Evolutionary conservation across 1,140 invertebrate species (phyloP).

Genomic region (Pseudomyrmex flavicornis): DNA sequence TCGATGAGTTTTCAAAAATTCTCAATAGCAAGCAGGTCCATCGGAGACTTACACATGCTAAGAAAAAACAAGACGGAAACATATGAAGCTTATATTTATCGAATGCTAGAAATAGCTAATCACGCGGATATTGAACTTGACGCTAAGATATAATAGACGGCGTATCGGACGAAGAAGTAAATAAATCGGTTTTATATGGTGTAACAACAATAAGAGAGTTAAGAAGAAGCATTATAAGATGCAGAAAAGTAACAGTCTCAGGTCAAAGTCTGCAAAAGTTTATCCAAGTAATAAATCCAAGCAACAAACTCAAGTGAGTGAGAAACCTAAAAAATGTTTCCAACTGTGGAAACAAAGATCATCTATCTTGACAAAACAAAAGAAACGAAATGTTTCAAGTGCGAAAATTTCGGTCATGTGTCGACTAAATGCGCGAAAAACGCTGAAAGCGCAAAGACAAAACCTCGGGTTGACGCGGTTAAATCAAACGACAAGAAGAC

Average conservation of each 20-base stretch:
- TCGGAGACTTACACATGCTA: conserved; percentile 29
- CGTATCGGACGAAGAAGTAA: conserved; percentile 61
- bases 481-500: no score
- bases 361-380: not conserved
- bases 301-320: not conserved
- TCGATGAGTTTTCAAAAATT: conserved; percentile 66
- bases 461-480: no score
- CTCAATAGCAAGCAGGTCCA: conserved; percentile 60
- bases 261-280: not conserved
- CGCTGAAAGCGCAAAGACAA: not conserved
- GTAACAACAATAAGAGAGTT: conserved; percentile 23
- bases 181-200: conserved; percentile 66
- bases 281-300: not conserved
- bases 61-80: not conserved
- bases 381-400: not conserved
- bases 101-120: conserved; percentile 66
- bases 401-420: not conserved
- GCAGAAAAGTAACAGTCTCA: not conserved
- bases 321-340: not conserved
- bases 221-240: not conserved
- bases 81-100: conserved; percentile 23
- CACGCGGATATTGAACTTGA: conserved; percentile 63
- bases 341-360: not conserved
- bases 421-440: not conserved
- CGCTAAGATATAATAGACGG: conserved; percentile 72